phyloP scores from a whole-genome alignment of 2,888 invertebrate genomes.

The Pachycephus smyrnensis region DNA sequence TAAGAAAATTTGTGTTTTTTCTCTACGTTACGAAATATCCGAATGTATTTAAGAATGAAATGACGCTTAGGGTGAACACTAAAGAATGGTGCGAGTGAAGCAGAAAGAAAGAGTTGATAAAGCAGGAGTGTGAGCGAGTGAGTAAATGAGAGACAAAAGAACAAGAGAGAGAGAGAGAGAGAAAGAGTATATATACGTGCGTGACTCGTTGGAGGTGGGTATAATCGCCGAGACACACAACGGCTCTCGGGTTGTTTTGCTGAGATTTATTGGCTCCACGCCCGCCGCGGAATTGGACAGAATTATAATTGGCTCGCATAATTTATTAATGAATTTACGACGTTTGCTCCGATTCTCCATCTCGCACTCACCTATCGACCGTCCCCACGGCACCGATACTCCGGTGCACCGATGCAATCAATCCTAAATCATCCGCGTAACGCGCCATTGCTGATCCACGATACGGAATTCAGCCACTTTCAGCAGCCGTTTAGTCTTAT shows the following conservation, averaged over 20 bases:
- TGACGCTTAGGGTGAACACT: not conserved
- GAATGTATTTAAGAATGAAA: not conserved
- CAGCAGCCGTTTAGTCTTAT: not conserved
- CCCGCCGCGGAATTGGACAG: slow-evolving; percentile 48
- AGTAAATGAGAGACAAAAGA: slow-evolving; percentile 14
- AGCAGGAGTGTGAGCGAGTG: slow-evolving; percentile 13
- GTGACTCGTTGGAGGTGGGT: slow-evolving; percentile 23
- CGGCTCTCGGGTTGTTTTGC: slow-evolving; percentile 40
- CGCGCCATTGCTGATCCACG: not conserved
- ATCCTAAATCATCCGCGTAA: slow-evolving; percentile 30
- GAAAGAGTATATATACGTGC: slow-evolving; percentile 22
- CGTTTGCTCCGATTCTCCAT: slow-evolving; percentile 1
- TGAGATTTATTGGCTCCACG: slow-evolving; percentile 46
- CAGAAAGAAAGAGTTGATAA: not conserved
- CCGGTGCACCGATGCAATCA: slow-evolving; percentile 26
- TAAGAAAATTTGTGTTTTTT: not conserved
- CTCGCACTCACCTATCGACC: not conserved
- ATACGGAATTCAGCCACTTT: not conserved
- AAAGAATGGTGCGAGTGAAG: not conserved
- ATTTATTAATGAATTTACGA: slow-evolving; percentile 57
- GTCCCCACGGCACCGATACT: not conserved
- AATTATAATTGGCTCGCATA: slow-evolving; percentile 55
- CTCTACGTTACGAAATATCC: not conserved
- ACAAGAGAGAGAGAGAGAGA: slow-evolving; percentile 17
- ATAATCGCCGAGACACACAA: slow-evolving; percentile 34